Base-by-base conservation (phyloP, 2,888 invertebrate genomes). In the Meiosimyza decipiens region DNA sequence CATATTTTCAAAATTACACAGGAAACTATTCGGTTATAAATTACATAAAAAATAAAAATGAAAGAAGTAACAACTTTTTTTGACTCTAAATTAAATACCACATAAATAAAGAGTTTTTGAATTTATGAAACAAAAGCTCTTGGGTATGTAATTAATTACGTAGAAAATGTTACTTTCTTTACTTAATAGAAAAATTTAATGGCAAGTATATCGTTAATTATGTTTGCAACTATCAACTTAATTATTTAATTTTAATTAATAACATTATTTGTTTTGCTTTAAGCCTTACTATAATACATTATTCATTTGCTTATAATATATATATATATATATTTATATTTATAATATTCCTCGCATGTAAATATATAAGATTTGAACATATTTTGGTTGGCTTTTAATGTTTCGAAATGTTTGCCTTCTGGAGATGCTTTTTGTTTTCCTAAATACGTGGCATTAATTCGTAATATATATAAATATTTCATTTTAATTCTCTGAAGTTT, bases 361-460 rank as follows among this genome's bases (percentile, higher is more conserved):
- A 50, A 64, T 64, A 64, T 51, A 67, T 73, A 75, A 71, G 71
- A 71, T 72, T 73, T 74, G 76, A 76, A 73, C 74, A 73, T 74
- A 69, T 71, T 71, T 71, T 71, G 75, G 73, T 74, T 75, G 74
- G 74, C 73, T 74, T 74, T 71, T 70, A 47, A n/a, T 62, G 16
- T 47, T n/a, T 63, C 63, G 40, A 63, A 63, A 18, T 63, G 11
- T 70, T 70, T 70, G 18, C 57, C 12, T 18, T 50, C 16, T 69
- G n/a, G 16, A 47, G 49, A 28, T 51, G 40, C 12, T 68, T 75
- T 66, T 57, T 9, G n/a, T 70, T 74, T 72, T 28, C 28, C 68
- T 73, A 70, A 73, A 71, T 73, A 72, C 13, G 55, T 71, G 70
- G 64, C 59, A 22, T 71, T 75, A 67, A 71, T n/a, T 74, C 57